Conservation (phyloP, 2,888 invertebrate genomes). For the Serrognathus titanus region DNA sequence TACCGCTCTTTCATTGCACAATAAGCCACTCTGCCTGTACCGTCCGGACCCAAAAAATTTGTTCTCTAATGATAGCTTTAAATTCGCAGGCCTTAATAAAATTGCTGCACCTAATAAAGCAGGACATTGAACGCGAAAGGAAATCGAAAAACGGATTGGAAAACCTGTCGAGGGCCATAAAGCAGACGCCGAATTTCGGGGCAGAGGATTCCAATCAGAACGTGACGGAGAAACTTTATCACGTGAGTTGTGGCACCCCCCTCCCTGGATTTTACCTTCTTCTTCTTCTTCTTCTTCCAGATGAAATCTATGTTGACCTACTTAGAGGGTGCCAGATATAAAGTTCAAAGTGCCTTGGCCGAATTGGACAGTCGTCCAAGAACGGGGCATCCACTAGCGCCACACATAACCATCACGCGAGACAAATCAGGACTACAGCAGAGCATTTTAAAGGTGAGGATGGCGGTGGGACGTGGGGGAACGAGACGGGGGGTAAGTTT, state of each 20-base stretch:
- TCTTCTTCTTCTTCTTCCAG: conserved; percentile 53
- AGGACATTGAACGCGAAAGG: conserved; percentile 84
- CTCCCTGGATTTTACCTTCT: conserved; percentile 17
- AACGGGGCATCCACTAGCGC: conserved; percentile 75
- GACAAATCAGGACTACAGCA: conserved; percentile 89
- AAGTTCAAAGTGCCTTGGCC: conserved; percentile 77
- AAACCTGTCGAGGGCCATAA: conserved; percentile 83
- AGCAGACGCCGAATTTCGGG: conserved; percentile 81
- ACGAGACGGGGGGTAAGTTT: not conserved
- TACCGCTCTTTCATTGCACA: not conserved
- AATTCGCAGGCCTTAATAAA: conserved; percentile 70
- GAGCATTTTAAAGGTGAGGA: conserved; percentile 71
- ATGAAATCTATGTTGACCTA: conserved; percentile 91
- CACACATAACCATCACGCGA: conserved; percentile 82
- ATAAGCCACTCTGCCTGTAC: no score
- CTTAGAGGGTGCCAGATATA: conserved; percentile 85
- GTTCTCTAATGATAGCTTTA: not conserved
- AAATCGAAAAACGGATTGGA: conserved; percentile 87
- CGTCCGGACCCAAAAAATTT: no score
- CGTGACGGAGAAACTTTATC: conserved; percentile 86
- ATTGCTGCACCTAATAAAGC: conserved; percentile 78
- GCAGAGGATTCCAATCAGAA: conserved; percentile 87
- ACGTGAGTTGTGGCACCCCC: conserved; percentile 59
- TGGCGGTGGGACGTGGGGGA: not conserved
- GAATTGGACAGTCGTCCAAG: conserved; percentile 78